Conservation (phyloP, 2,113 vertebrate species). For the Python bivittatus region DNA sequence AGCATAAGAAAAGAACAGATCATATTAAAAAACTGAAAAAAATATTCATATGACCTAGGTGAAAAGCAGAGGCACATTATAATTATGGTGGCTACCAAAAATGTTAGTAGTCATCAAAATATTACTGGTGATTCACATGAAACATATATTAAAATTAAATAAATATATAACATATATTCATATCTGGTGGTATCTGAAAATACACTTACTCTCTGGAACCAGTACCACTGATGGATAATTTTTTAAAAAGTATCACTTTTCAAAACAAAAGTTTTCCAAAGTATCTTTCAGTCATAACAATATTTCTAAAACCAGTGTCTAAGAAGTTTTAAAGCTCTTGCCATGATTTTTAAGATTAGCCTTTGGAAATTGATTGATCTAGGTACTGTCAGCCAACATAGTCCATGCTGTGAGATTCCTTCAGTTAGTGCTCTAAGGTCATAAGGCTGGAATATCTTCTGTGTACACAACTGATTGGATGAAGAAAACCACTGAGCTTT, state of each 20-base stretch:
- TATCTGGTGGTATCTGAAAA: slow-evolving; percentile 7
- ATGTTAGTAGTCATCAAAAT: not conserved
- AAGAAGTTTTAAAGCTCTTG: not conserved
- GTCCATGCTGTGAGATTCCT: not conserved
- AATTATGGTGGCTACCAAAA: not conserved
- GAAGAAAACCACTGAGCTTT: not conserved
- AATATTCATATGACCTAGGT: not conserved
- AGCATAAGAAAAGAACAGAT: not conserved
- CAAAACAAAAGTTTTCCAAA: not conserved
- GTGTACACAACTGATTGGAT: not conserved
- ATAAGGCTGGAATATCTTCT: not conserved
- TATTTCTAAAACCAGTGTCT: not conserved
- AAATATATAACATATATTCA: not conserved
- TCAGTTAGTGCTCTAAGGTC: not conserved
- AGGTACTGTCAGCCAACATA: not conserved
- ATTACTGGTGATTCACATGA: not conserved
- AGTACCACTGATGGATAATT: not conserved
- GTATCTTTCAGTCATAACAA: not conserved
- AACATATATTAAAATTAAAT: not conserved
- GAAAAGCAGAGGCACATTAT: not conserved
- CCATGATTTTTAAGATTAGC: not conserved
- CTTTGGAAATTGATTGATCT: not conserved
- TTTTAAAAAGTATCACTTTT: not conserved
- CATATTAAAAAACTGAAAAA: not conserved
- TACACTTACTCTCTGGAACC: not conserved